Conservation (phyloP, 2,888 invertebrate genomes). For the Plusia festucae region DNA sequence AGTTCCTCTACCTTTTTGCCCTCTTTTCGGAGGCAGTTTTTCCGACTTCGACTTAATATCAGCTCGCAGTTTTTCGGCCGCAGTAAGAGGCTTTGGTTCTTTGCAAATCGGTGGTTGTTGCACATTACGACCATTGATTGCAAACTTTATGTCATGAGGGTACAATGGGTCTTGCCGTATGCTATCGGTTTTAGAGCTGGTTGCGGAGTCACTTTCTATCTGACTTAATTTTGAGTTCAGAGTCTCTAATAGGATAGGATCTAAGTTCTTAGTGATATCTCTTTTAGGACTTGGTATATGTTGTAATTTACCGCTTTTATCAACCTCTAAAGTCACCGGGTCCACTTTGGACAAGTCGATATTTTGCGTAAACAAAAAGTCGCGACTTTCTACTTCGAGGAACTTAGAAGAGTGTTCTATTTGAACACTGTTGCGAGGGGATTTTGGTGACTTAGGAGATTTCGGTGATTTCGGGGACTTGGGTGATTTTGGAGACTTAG, state of each 20-base stretch:
- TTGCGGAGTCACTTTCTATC: slow-evolving; percentile 93
- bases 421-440: slow-evolving; percentile 82
- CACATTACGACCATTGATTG: slow-evolving; percentile 83
- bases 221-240: slow-evolving; percentile 93
- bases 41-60: slow-evolving; percentile 90
- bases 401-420: slow-evolving; percentile 81
- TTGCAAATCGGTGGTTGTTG: slow-evolving; percentile 81
- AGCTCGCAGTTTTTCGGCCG: slow-evolving; percentile 85
- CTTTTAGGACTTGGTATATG: slow-evolving; percentile 92
- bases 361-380: slow-evolving; percentile 93
- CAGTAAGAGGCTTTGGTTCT: slow-evolving; percentile 82
- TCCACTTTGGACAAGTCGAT: slow-evolving; percentile 93
- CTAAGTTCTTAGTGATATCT: slow-evolving; percentile 92
- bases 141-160: slow-evolving; percentile 88
- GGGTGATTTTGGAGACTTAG: slow-evolving; percentile 91
- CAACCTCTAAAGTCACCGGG: slow-evolving; percentile 92
- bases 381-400: slow-evolving; percentile 88
- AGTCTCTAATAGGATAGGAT: slow-evolving; percentile 91
- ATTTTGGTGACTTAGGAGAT: slow-evolving; percentile 88
- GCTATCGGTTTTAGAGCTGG: slow-evolving; percentile 93
- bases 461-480: slow-evolving; percentile 90
- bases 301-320: slow-evolving; percentile 90
- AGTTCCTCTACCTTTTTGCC: slow-evolving; percentile 90
- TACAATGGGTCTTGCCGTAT: slow-evolving; percentile 89
- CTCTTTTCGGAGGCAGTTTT: slow-evolving; percentile 90